phyloP scores from a whole-genome alignment of 2,888 invertebrate genomes.

The Nematopogon swammerdamellus region DNA sequence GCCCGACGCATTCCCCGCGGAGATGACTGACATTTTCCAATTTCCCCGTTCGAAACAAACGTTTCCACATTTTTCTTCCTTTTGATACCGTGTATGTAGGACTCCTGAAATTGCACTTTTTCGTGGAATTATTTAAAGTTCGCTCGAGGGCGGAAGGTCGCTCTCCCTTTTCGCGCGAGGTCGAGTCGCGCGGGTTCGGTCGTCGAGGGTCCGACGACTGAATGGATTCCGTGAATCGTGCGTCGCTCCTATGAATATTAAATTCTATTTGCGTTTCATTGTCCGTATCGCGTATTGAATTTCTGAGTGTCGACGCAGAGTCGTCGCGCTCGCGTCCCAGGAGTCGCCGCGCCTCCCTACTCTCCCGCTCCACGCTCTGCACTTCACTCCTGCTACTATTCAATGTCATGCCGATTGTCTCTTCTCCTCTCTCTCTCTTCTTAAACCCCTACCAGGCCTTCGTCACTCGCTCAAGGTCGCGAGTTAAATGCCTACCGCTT shows the following conservation, averaged over 20 bases:
- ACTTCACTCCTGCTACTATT: too few relatives aligned
- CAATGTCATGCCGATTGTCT: too few relatives aligned
- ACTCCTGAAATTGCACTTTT: neutral
- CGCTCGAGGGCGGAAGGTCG: constrained; percentile 32
- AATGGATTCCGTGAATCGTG: constrained; percentile 52
- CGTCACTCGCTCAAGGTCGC: too few relatives aligned
- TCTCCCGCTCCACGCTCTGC: constrained; percentile 7
- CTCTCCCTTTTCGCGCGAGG: constrained; percentile 40
- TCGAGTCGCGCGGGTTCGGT: too few relatives aligned
- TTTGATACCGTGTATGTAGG: neutral
- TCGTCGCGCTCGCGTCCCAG: neutral
- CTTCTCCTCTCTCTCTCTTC: too few relatives aligned
- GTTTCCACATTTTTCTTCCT: constrained; percentile 7
- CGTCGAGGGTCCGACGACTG: constrained; percentile 41
- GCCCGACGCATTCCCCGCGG: constrained; percentile 23
- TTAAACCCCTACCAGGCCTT: too few relatives aligned
- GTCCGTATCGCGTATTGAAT: constrained; percentile 33
- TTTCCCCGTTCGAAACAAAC: constrained; percentile 37
- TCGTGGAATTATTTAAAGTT: constrained; percentile 42
- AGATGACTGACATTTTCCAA: constrained; percentile 39
- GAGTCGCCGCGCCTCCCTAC: neutral
- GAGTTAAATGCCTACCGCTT: too few relatives aligned
- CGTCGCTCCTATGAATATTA: constrained; percentile 53
- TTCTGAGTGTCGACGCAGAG: constrained; percentile 24
- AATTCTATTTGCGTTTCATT: constrained; percentile 50